Evolutionary conservation across 2,888 invertebrate species (phyloP), one percentile per base, ranked within the genome.

Genomic region (Digitonthophagus gazella): DNA sequence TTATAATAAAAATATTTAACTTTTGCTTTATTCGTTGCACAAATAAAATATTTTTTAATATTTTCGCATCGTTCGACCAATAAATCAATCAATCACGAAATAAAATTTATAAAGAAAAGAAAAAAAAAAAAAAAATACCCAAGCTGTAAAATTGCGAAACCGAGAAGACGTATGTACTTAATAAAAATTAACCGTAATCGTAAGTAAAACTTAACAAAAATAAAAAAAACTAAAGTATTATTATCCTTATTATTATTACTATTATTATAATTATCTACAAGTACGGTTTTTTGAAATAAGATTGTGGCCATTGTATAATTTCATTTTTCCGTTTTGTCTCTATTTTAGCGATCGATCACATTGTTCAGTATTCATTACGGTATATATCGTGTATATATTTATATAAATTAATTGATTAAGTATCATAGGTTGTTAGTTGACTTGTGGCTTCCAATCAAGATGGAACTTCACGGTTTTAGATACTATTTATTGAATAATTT

Each of bases 331-430:
- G n/a, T 44, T 44, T 44, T 44, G 8, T 8, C 28, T 44, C 28
- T 44, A 44, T 75, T 76, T 74, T 74, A 73, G 76, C 73, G 74
- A 76, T 75, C 75, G 74, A 75, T 75, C 75, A 74, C 74, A 75
- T 75, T 75, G 73, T 79, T 78, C 79, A 79, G 80, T 80, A 79
- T 79, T 79, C 76, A 74, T 71, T 71, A 74, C 73, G 74, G 74
- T 76, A 73, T 71, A 78, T 76, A 78, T 74, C 76, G 74, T 78
- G 77, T 72, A 73, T 71, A 75, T 72, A 75, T 72, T 71, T 73
- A 71, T 69, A 71, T 61, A 64, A 71, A 44, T 44, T 44, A 44
- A 44, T 44, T 71, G 69, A 64, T 65, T 71, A 71, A 72, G 71
- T 72, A 72, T 44, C 28, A 44, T 71, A 74, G 72, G 72, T 75